Evolutionary conservation across 2,888 invertebrate genomes (phyloP), one percentile per base, ranked within the genome.

Genomic region (Erebia epiphron): DNA sequence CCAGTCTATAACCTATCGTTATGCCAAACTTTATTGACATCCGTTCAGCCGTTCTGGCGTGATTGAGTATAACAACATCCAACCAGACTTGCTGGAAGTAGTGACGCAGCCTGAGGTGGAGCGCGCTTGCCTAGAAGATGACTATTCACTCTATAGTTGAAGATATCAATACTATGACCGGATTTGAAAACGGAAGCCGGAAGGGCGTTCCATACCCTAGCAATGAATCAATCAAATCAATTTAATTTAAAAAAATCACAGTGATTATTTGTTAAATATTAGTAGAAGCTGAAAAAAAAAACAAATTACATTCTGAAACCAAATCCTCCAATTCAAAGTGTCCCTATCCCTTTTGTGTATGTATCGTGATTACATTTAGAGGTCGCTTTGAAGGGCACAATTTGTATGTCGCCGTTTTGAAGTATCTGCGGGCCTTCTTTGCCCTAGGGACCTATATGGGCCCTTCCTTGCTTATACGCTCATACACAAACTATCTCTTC

Each of bases 281-380:
- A 14, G 14, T 58, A 7, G 13, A 58, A 14, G 26, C 14, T 35
- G n/a, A n/a, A n/a, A 35, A 60, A 60, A 26, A 41, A 62, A 62
- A 14, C 43, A 49, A 62, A 62, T 49, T 49, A 13, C 21, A 9
- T 18, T 62, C 14, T 62, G 62, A 62, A 62, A 62, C 21, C 21
- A 62, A 62, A 62, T 62, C 62, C 62, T 49, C 49, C 62, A 62
- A 62, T 14, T 62, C 62, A 62, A 49, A 62, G 46, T 21, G 58
- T 43, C 43, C 60, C 9, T 21, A 9, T 9, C 41, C 62, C 18
- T 21, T 62, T 18, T 62, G 13, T 8, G 35, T 7, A 64, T 9
- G 16, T 58, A 46, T 13, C 62, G 46, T 49, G 62, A 62, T 62
- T 62, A 62, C 49, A 49, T 21, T 26, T 18, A 21, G 46, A 62